Percentiles rank a stretch among this genome's conserved stretches.
These are phyloP conservation scores for Solen grandis DNA, from an alignment of 1,140 invertebrate species.

Conservation along the genomic window DNA sequence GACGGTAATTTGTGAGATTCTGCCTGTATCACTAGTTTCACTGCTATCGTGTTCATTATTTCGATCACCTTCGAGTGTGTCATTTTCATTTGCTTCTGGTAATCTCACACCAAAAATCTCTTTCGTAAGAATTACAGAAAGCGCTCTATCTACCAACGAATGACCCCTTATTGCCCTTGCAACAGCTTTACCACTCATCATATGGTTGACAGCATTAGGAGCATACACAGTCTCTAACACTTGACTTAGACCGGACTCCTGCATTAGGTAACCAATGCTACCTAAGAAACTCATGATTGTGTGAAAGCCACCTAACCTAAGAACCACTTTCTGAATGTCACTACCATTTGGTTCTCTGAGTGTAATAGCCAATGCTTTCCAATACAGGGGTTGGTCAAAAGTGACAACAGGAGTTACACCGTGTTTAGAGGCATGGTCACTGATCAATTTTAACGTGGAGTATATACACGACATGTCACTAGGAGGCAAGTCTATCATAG, in stretches of 20 bases:
- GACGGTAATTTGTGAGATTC: no score
- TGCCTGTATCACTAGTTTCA: no score
- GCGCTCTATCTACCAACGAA: conserved; percentile 66
- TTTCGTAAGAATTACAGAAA: conserved; percentile 36
- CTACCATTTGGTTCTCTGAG: conserved; percentile 40
- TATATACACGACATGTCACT: conserved; percentile 68
- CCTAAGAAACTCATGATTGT: conserved; percentile 64
- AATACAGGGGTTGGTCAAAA: conserved; percentile 70
- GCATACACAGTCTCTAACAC: conserved; percentile 62
- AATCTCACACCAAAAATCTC: neutral
- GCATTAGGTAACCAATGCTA: conserved; percentile 57
- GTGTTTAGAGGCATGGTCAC: conserved; percentile 47
- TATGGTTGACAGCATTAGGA: conserved; percentile 72
- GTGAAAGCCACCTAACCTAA: conserved; percentile 65
- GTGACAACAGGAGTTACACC: conserved; percentile 61
- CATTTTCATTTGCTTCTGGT: neutral
- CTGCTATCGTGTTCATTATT: neutral
- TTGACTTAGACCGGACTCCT: conserved; percentile 58
- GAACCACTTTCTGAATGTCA: conserved; percentile 48
- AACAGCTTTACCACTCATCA: conserved; percentile 79
- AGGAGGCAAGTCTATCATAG: conserved; percentile 71
- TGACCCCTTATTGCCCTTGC: conserved; percentile 79
- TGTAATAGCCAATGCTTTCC: conserved; percentile 62
- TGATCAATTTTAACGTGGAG: conserved; percentile 68
- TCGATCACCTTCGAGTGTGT: no score